Conservation (phyloP, 2,113 vertebrate species). For the Raphicerus campestris region DNA sequence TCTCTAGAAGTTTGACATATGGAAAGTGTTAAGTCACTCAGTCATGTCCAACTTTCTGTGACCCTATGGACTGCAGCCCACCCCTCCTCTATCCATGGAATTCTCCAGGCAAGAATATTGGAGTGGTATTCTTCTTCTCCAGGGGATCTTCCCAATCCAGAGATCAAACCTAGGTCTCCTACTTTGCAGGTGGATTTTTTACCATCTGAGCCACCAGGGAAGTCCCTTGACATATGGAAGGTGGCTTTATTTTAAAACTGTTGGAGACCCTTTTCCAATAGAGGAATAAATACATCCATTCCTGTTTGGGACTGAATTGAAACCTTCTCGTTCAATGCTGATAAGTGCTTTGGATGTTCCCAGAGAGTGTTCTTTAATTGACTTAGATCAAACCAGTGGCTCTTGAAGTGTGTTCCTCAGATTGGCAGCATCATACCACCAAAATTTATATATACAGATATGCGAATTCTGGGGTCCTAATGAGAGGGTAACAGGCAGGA, state of each 20-base stretch:
- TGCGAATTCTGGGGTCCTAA: not conserved
- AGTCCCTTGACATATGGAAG: not conserved
- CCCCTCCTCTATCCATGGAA: not conserved
- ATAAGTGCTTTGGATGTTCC: not conserved
- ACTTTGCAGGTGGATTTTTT: not conserved
- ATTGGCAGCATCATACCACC: not conserved
- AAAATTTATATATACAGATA: slow-evolving; percentile 21
- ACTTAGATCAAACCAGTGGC: not conserved
- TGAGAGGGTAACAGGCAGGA: not conserved
- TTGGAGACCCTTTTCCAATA: not conserved
- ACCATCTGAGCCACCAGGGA: not conserved
- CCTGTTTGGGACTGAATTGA: not conserved
- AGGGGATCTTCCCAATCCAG: not conserved
- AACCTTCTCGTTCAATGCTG: not conserved
- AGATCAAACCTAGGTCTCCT: not conserved
- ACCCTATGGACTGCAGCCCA: not conserved
- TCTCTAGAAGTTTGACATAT: not conserved
- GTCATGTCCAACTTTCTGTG: not conserved
- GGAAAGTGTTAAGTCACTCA: not conserved
- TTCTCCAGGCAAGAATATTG: not conserved
- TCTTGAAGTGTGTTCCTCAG: not conserved
- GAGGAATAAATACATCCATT: not conserved
- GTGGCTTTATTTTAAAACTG: not conserved
- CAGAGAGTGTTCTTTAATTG: not conserved
- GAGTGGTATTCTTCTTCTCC: not conserved